A percentile compares a stretch with the other conserved stretches of the same genome.
Evolutionary conservation across 2,797 vertebrate species (phyloP).

Genomic region (Pseudotriccus pelzelni): DNA sequence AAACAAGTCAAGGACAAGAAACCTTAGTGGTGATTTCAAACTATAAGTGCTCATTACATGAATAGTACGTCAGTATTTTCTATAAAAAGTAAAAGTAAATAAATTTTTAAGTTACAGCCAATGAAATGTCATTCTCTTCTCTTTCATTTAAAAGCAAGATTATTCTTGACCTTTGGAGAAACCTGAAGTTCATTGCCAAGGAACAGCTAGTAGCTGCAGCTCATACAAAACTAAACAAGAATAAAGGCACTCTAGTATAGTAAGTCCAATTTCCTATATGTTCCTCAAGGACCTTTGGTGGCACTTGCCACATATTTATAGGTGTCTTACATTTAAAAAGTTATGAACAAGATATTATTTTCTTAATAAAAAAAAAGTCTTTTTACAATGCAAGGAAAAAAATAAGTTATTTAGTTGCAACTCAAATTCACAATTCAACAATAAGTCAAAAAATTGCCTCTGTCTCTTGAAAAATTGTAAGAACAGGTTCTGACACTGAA

Average conservation of each 20-base stretch:
- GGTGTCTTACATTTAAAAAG: background rate
- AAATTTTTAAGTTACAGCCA: background rate
- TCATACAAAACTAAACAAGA: constrained; percentile 16
- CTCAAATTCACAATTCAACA: background rate
- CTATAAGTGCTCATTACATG: background rate
- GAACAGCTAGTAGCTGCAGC: background rate
- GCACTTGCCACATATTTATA: background rate
- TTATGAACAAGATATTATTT: background rate
- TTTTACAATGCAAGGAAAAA: background rate
- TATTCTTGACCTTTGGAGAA: constrained; percentile 26
- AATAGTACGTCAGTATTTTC: background rate
- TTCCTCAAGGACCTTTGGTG: background rate
- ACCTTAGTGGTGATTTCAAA: background rate
- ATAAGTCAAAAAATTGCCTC: background rate
- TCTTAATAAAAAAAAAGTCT: background rate
- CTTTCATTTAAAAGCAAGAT: constrained; percentile 26
- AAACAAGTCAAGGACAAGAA: constrained; percentile 27
- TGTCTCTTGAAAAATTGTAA: background rate
- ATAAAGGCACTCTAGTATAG: background rate
- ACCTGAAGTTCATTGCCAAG: background rate
- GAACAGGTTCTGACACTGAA: background rate
- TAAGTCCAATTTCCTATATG: background rate
- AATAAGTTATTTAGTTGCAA: background rate
- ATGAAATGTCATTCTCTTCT: background rate
- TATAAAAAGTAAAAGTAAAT: background rate